Evolutionary conservation across 2,888 invertebrate species (phyloP).

Genomic region (Gasteruption jaculator): DNA sequence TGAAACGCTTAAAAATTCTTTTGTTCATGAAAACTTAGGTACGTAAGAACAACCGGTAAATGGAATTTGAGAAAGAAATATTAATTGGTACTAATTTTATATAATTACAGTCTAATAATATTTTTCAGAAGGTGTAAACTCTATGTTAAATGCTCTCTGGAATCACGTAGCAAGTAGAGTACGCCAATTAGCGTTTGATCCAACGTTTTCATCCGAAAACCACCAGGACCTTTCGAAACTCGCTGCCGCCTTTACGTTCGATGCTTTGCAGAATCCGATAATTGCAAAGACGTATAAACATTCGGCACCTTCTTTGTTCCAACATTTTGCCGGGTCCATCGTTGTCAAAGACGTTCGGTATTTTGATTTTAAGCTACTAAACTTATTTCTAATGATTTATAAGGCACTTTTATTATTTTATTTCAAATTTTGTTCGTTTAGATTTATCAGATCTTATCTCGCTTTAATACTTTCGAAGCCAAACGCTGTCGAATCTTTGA

Average conservation of each 20-base stretch:
- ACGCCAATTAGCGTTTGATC: constrained; percentile 40
- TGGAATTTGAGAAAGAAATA: too few relatives aligned
- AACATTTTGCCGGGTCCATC: constrained; percentile 41
- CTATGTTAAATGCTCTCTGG: constrained; percentile 43
- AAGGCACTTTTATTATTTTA: constrained; percentile 7
- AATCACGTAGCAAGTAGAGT: constrained; percentile 39
- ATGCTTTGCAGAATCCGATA: constrained; percentile 37
- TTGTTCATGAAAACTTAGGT: too few relatives aligned
- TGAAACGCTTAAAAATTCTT: constrained; percentile 19
- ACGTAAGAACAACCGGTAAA: too few relatives aligned
- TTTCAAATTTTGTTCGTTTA: constrained; percentile 25
- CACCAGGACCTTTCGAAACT: constrained; percentile 39
- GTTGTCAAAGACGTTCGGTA: constrained; percentile 45
- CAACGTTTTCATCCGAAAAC: constrained; percentile 29
- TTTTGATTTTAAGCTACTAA: not conserved
- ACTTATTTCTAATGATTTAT: constrained; percentile 1
- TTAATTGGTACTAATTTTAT: constrained; percentile 25
- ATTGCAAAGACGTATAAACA: constrained; percentile 39
- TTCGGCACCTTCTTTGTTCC: constrained; percentile 39
- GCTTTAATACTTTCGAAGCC: constrained; percentile 31
- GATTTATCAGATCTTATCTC: constrained; percentile 39
- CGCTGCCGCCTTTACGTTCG: constrained; percentile 41
- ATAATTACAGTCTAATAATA: not conserved
- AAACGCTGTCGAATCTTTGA: constrained; percentile 28
- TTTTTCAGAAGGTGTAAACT: constrained; percentile 25